Conservation (phyloP, 2,113 vertebrate genomes). For the Gymnobelideus leadbeateri region DNA sequence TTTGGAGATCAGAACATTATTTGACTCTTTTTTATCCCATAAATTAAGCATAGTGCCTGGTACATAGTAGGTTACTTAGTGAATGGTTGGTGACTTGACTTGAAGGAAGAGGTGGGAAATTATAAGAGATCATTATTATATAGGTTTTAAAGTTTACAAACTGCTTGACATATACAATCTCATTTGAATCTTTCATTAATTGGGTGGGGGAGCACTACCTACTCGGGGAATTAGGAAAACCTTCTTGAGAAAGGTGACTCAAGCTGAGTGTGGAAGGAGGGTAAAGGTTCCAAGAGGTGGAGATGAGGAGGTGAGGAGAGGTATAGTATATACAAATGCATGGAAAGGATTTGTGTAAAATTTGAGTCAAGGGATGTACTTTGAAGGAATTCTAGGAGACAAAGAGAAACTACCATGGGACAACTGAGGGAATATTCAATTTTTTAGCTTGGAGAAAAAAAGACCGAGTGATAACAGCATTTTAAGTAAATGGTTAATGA, state of each 20-base stretch:
- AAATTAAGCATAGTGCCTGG: background rate
- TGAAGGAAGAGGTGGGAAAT: background rate
- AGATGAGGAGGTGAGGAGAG: background rate
- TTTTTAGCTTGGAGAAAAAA: constrained; percentile 37
- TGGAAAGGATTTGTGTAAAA: background rate
- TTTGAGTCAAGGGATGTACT: background rate
- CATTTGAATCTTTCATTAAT: background rate
- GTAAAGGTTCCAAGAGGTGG: background rate
- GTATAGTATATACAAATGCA: background rate
- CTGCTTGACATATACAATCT: background rate
- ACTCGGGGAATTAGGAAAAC: background rate
- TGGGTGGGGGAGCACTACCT: background rate
- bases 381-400: background rate
- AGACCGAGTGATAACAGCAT: background rate
- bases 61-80: background rate
- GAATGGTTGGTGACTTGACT: background rate
- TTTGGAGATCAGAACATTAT: background rate
- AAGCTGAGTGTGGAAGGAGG: background rate
- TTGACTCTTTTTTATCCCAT: background rate
- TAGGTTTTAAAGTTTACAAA: background rate
- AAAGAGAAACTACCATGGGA: background rate
- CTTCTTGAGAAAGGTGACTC: background rate
- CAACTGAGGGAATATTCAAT: background rate
- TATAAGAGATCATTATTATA: background rate
- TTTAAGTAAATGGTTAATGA: constrained; percentile 51